phyloP scores from a whole-genome alignment of 2,888 invertebrate genomes.

The Cantharis nigra region DNA sequence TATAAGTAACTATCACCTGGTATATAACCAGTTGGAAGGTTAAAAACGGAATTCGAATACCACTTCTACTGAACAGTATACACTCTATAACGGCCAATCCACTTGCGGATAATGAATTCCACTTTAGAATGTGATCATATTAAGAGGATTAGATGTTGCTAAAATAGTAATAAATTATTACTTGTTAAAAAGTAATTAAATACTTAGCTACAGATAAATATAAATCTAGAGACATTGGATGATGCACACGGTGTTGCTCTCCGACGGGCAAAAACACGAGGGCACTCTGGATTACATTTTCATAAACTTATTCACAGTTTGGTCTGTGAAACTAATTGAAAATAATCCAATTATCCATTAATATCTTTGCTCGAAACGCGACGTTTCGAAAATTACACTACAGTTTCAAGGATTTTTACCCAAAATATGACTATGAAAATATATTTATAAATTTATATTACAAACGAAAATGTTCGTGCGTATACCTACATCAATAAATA shows the following conservation, averaged over 20 bases:
- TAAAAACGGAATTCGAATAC: not conserved
- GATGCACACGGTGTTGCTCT: not conserved
- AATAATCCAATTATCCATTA: not conserved
- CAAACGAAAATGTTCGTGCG: not conserved
- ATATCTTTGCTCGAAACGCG: not conserved
- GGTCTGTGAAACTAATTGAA: no score
- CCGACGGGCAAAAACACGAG: not conserved
- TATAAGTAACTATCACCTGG: not conserved
- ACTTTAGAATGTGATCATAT: constrained; percentile 15
- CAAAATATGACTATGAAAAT: not conserved
- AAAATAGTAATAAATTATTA: not conserved
- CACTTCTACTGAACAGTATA: not conserved
- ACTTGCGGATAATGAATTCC: constrained; percentile 13
- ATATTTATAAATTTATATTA: not conserved
- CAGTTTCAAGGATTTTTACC: not conserved
- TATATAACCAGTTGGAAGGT: not conserved
- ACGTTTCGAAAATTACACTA: not conserved
- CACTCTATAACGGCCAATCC: constrained; percentile 17
- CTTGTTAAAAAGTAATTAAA: not conserved
- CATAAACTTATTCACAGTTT: no score
- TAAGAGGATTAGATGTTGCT: not conserved
- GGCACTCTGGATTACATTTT: not conserved
- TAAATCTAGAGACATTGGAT: no score
- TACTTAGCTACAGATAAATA: no score
- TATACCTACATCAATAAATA: not conserved